Conservation (phyloP, 2,888 invertebrate species). For the Arctia plantaginis region DNA sequence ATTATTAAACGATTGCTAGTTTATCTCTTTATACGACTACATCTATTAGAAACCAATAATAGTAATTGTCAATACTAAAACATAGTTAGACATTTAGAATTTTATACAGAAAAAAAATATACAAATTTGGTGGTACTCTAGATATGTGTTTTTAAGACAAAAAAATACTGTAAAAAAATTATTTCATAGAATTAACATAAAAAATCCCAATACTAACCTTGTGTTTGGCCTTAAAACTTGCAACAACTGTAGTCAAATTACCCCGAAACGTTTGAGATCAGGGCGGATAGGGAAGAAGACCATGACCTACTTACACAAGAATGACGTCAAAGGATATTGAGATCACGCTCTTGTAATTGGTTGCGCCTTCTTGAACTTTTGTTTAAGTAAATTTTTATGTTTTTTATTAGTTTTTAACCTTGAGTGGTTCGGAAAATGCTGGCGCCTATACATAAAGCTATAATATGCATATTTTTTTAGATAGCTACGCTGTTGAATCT, state of each 20-base stretch:
- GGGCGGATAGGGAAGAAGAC: neutral
- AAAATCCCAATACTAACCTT: neutral
- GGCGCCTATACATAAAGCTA: too few species aligned
- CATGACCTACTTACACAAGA: slow-evolving; percentile 14
- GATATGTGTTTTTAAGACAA: neutral
- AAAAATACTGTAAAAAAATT: neutral
- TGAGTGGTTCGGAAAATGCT: neutral
- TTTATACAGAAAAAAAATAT: neutral
- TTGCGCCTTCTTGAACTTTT: neutral
- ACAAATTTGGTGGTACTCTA: neutral
- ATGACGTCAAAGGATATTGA: slow-evolving; percentile 8
- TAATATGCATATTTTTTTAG: too few species aligned
- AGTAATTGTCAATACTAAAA: too few species aligned
- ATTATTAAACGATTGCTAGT: too few species aligned
- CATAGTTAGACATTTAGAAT: too few species aligned
- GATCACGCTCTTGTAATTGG: neutral
- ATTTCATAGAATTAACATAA: neutral
- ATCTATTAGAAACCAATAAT: too few species aligned
- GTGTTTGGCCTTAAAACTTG: neutral
- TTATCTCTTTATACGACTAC: too few species aligned
- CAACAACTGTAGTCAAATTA: slow-evolving; percentile 7
- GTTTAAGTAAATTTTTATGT: neutral
- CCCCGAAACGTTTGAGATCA: neutral
- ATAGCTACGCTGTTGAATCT: too few species aligned
- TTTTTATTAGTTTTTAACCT: neutral